phyloP scores from a whole-genome alignment of 1,140 invertebrate genomes.

The Sycophaga agraensis region DNA sequence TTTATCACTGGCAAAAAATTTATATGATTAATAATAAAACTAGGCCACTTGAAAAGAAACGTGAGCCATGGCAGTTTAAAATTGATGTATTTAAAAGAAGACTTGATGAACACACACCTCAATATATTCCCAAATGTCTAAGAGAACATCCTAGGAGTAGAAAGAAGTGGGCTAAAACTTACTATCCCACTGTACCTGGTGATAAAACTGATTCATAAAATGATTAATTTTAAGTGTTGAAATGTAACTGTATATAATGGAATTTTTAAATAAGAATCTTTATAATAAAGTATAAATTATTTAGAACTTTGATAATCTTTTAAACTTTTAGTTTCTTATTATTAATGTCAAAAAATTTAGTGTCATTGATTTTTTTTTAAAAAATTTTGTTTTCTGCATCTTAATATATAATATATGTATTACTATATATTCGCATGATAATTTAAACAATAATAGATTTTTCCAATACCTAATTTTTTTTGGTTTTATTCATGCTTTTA shows the following conservation, averaged over 20 bases:
- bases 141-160: conserved; percentile 59
- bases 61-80: conserved; percentile 67
- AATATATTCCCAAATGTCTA: conserved; percentile 67
- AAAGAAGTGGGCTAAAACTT: conserved; percentile 63
- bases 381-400: no score
- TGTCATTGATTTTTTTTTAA: no score
- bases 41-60: conserved; percentile 66
- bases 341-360: no score
- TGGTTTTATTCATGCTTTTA: no score
- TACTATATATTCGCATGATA: no score
- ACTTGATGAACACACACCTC: conserved; percentile 66
- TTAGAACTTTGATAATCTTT: no score
- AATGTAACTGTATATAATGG: neutral
- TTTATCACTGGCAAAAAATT: conserved; percentile 75
- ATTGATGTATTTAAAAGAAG: conserved; percentile 61
- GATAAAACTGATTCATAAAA: neutral
- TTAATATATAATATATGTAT: no score
- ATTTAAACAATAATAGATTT: no score
- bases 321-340: no score
- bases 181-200: conserved; percentile 57
- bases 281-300: neutral
- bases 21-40: conserved; percentile 72
- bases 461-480: no score
- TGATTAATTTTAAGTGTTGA: neutral
- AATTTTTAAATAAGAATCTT: neutral